Conservation (phyloP, 2,888 invertebrate species). For the Drosophila fulvimacula region DNA sequence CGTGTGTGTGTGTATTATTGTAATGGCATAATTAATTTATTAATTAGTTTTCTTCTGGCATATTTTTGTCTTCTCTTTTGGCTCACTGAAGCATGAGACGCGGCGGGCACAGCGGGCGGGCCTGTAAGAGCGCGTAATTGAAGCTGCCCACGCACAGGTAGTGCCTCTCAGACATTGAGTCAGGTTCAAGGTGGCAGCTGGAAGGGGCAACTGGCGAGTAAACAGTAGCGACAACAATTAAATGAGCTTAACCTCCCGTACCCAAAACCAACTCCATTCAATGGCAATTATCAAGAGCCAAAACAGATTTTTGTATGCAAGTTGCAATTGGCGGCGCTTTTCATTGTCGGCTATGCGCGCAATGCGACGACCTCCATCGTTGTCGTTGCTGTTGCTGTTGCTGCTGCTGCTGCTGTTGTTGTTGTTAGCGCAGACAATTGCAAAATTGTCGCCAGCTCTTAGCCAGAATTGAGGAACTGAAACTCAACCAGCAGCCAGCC, state of each 20-base stretch:
- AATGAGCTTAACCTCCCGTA: slow-evolving; percentile 43
- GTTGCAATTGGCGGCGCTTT: slow-evolving; percentile 77
- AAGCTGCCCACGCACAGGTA: slow-evolving; percentile 71
- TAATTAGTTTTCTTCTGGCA: slow-evolving; percentile 70
- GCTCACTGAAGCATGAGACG: slow-evolving; percentile 58
- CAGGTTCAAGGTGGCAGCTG: slow-evolving; percentile 60
- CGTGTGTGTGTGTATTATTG: slow-evolving; percentile 55
- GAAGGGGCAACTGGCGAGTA: slow-evolving; percentile 22
- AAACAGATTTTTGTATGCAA: slow-evolving; percentile 80
- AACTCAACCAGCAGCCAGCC: slow-evolving; percentile 27
- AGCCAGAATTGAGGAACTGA: slow-evolving; percentile 38
- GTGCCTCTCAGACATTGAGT: slow-evolving; percentile 10
- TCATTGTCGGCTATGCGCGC: slow-evolving; percentile 75
- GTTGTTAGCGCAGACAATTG: slow-evolving; percentile 64
- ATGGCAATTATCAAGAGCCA: slow-evolving; percentile 71
- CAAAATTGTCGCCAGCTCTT: slow-evolving; percentile 82
- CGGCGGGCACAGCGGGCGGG: slow-evolving; percentile 50
- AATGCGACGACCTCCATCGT: slow-evolving; percentile 75
- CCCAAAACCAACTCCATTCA: slow-evolving; percentile 29
- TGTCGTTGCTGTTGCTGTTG: slow-evolving; percentile 45
- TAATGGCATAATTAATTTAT: slow-evolving; percentile 82
- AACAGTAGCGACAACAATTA: slow-evolving; percentile 71
- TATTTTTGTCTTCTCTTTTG: slow-evolving; percentile 37
- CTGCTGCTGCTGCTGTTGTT: slow-evolving; percentile 8
- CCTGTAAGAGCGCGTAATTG: slow-evolving; percentile 61